Evolutionary conservation across 2,888 invertebrate species (phyloP), one percentile per base, ranked within the genome.

Genomic region (Drosophila mercatorum): DNA sequence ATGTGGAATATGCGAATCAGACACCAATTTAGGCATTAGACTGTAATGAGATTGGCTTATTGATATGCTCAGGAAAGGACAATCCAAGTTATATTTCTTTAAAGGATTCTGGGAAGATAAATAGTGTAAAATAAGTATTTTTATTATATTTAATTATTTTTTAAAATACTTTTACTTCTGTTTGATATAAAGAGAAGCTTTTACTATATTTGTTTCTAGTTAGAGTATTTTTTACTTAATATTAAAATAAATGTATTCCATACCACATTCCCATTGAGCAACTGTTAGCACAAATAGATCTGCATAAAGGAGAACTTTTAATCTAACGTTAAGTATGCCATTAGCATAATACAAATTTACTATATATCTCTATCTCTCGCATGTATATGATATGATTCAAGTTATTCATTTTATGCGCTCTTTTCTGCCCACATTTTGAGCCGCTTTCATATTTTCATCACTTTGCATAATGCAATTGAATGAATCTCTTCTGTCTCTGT

Each of bases 381-480:
- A 22, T 44, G 6, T 36, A 38, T 14, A 26, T 28, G 26, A 17
- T 34, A 34, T 34, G 8, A 17, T 41, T 44, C 44, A 57, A 57
- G 34, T 36, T 57, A 55, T 63, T 40, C 40, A 31, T 52, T 63
- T 53, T 60, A 56, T 53, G 36, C 40, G n/a, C 12, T 2, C 10
- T 10, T 59, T 26, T 34, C 52, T 28, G 28, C 28, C n/a, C 44
- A 12, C 46, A 12, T 58, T 26, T 40, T 38, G 44, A 49, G 61
- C 49, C 56, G 56, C 53, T 53, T 58, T 38, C 62, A 47, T 49
- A 67, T 36, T 36, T n/a, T 17, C 43, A 57, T 60, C 56, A 68
- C 71, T 68, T 62, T 71, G 72, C 75, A 72, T 75, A 75, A 75
- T 68, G 63, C 68, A 44, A 61, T 64, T 68, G 57, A 49, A 58